A percentile compares a stretch with the other conserved stretches of the same genome.
Evolutionary conservation across 2,113 vertebrate species (phyloP).

Genomic region (Stegostoma tigrinum): DNA sequence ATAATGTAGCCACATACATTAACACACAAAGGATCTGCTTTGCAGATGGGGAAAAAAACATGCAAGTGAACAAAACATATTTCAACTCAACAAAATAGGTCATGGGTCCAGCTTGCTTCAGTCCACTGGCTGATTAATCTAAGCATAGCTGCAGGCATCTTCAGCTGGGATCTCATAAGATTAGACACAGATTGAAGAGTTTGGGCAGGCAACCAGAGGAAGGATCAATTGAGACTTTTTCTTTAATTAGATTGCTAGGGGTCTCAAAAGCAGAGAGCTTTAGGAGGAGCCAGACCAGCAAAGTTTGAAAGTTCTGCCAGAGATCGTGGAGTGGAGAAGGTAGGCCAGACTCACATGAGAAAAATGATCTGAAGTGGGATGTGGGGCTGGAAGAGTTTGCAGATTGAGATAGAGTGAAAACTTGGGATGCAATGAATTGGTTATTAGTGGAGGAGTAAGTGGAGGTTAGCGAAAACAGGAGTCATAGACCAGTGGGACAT

Average conservation of each 20-base stretch:
- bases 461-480: neutral
- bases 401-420: neutral
- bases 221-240: neutral
- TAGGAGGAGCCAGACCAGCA: neutral
- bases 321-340: neutral
- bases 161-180: neutral
- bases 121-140: no score
- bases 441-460: neutral
- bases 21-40: no score
- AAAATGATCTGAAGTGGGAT: neutral
- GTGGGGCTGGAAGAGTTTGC: neutral
- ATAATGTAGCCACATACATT: no score
- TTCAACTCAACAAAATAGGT: no score
- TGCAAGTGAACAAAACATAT: no score
- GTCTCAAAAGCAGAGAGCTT: neutral
- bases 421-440: neutral
- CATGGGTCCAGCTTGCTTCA: no score
- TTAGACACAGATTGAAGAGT: neutral
- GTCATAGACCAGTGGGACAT: neutral
- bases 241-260: no score
- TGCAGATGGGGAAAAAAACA: no score
- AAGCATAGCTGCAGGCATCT: no score
- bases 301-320: neutral
- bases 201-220: neutral
- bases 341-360: neutral